Percentiles rank a stretch among this genome's conserved stretches.
Conservation (phyloP, 2,888 invertebrate species). For the Willowsia nigromaculata region DNA sequence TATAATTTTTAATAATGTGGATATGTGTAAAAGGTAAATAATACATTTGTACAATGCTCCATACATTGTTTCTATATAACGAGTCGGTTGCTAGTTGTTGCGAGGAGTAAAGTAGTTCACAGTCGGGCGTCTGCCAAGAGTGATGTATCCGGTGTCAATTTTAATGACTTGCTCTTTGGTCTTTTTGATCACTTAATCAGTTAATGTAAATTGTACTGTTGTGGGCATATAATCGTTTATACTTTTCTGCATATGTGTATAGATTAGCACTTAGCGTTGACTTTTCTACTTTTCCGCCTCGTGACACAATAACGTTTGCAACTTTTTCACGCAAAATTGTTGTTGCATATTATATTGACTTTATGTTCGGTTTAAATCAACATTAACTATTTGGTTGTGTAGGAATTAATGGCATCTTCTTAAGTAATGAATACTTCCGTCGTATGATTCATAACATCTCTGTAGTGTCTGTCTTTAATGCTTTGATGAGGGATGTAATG, state of each 20-base stretch:
- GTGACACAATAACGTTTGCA: not conserved
- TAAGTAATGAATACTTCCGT: not conserved
- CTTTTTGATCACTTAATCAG: conserved; percentile 76
- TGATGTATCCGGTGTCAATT: conserved; percentile 78
- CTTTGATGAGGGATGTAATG: not conserved
- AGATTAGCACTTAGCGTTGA: not conserved
- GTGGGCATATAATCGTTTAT: not conserved
- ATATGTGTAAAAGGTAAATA: not conserved
- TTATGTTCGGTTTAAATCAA: not conserved
- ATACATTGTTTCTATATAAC: not conserved
- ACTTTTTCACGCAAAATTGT: not conserved
- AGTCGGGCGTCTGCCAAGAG: conserved; percentile 74
- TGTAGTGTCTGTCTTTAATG: too few species aligned
- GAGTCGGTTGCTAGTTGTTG: conserved; percentile 30
- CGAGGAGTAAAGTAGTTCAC: conserved; percentile 64
- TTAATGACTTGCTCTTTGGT: conserved; percentile 76
- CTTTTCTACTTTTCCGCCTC: not conserved
- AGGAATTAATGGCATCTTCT: not conserved
- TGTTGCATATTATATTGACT: not conserved
- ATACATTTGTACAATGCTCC: not conserved
- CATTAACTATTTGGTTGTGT: not conserved
- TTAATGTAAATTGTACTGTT: conserved; percentile 55
- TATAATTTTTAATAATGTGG: conserved; percentile 11
- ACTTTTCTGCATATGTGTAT: not conserved
- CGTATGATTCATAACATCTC: not conserved